Evolutionary conservation across 2,888 invertebrate species (phyloP), one percentile per base, ranked within the genome.

Genomic region (Abscondita cerata): DNA sequence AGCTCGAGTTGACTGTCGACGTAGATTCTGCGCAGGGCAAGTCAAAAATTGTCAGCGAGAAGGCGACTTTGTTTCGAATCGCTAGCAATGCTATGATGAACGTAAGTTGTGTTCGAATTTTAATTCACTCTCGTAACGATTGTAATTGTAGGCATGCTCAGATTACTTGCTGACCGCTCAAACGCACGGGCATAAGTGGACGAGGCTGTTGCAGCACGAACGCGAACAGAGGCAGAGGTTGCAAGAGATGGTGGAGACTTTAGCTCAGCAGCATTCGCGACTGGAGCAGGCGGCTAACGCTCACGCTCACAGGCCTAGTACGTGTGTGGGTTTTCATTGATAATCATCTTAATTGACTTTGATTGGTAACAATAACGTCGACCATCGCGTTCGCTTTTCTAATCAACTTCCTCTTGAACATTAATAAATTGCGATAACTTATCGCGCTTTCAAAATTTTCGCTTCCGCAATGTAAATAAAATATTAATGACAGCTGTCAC

Each of bases 71-170:
- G n/a, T 97, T 98, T 82, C 87, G 96, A 73, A 95, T 97, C 79
- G 94, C 97, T 15, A 95, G 96, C 67, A 96, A 92, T 81, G 95
- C 96, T 54, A 97, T 98, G 96, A 93, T 98, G 75, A 96, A 94
- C 82, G 97, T 92, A 81, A 86, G 87, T 13, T 4, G 11, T 16
- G 9, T 18, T 41, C 2, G 41, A 12, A 13, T 41, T 41, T 12
- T 18, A 18, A 41, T 36, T 36, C 2, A 31, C 9, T 31, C 6
- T 5, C 9, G 64, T 9, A 8, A 15, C 20, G 41, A n/a, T n/a
- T n/a, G n/a, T n/a, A n/a, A n/a, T 34, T 54, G 12, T 16, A 95
- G 95, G 91, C 94, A 0, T 96, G 97, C 81, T 89, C 88, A 51
- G 97, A 98, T 75, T 98, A 96, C 81, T 86, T 96, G 75, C 90